A percentile compares a stretch with the other conserved stretches of the same genome.
Conservation (phyloP, 2,797 vertebrate genomes). For the Salmo trutta region DNA sequence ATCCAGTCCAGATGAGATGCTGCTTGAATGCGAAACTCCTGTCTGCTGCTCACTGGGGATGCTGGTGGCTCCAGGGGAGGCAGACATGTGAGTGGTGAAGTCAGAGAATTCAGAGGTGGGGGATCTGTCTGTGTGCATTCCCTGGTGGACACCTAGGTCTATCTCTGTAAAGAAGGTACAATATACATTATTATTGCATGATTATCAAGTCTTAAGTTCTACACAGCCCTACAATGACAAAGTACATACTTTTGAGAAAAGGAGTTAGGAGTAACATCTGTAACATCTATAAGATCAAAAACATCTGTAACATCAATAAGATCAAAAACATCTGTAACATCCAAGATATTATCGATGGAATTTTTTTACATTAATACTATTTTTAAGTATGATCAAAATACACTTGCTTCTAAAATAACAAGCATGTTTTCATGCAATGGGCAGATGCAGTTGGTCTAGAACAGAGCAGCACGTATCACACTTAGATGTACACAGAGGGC, state of each 20-base stretch:
- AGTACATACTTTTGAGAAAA: not conserved
- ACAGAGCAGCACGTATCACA: not conserved
- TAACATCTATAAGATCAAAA: not conserved
- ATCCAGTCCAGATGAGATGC: slow-evolving; percentile 12
- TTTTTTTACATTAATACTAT: not conserved
- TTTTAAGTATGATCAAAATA: not conserved
- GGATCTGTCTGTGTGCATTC: slow-evolving; percentile 8
- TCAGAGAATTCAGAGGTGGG: slow-evolving; percentile 33
- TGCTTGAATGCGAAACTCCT: slow-evolving; percentile 11
- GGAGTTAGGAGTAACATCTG: not conserved
- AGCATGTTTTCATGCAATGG: not conserved
- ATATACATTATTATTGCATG: not conserved
- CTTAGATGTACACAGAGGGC: no score
- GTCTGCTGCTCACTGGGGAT: slow-evolving; percentile 31
- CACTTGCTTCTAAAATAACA: not conserved
- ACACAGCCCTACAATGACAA: not conserved
- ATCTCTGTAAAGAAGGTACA: slow-evolving; percentile 53
- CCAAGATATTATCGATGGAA: not conserved
- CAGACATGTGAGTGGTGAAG: slow-evolving; percentile 9
- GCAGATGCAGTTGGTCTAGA: no score
- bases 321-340: not conserved
- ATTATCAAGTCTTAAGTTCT: not conserved
- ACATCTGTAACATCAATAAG: not conserved
- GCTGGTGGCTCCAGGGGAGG: slow-evolving; percentile 17
- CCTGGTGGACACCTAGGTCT: slow-evolving; percentile 13